Evolutionary conservation across 2,113 vertebrate species (phyloP), one percentile per base, ranked within the genome.

Genomic region (Dendrocopos noguchii): DNA sequence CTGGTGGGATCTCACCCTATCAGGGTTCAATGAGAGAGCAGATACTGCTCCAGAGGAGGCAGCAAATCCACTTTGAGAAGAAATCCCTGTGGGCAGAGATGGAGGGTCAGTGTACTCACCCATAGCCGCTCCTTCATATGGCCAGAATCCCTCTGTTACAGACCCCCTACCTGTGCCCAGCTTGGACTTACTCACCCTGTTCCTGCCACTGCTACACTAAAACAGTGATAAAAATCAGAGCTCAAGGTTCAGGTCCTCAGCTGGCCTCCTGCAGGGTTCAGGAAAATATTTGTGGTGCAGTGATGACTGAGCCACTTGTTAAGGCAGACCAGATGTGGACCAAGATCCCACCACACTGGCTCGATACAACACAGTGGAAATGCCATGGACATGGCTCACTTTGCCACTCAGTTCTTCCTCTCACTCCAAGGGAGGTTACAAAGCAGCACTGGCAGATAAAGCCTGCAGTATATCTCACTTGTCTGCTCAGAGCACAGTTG

Each of bases 331-430:
- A 68, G 56, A 42, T 3, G 0, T 21, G 21, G 21, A 22, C 6
- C 9, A 36, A 21, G 25, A n/a, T 25, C 36, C 36, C 25, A 57
- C 10, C 20, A 47, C 44, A 28, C 3, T 5, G 29, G 22, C 6
- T 16, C 2, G 1, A 27, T 39, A 24, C 55, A 70, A 9, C 22
- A 28, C 2, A 55, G 59, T 36, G 28, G 64, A 94, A 87, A 75
- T 31, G 21, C 18, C 25, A 7, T 11, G 28, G 75, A 28, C 8
- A 10, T 0, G 1, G 7, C 14, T 79, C 1, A 0, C 13, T 36
- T 29, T 22, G 31, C 39, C 39, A 39, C 39, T 64, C 53, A 60
- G 74, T 47, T 84, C n/a, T 36, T 88, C 5, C 47, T 14, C 53
- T 79, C 17, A 31, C 20, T 68, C 60, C 55, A 70, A 57, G 14